Evolutionary conservation across 2,113 vertebrate genomes (phyloP).

Genomic region (Callaeas wilsoni): DNA sequence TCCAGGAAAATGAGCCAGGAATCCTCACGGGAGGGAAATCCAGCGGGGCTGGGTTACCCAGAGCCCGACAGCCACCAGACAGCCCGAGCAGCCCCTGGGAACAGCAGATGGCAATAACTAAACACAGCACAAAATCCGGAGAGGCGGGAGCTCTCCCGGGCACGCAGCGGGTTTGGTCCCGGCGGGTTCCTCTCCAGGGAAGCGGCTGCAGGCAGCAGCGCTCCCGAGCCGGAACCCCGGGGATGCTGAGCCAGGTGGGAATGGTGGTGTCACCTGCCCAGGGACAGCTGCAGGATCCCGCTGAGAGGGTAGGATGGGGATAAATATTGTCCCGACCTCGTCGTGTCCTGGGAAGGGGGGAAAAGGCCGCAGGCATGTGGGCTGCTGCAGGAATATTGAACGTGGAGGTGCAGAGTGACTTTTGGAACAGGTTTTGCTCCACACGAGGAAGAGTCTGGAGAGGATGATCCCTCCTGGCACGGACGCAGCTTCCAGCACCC

Average conservation of each 20-base stretch:
- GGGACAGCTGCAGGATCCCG: neutral
- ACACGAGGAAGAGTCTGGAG: fast-evolving
- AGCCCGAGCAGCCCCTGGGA: neutral
- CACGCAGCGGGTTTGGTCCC: neutral
- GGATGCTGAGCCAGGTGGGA: neutral
- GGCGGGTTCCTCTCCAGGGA: neutral
- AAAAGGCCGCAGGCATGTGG: neutral
- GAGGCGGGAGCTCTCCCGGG: neutral
- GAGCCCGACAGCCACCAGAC: neutral
- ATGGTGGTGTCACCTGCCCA: neutral
- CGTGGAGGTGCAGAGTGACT: fast-evolving
- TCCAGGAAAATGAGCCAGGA: neutral
- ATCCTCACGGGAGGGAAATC: neutral
- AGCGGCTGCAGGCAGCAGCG: neutral
- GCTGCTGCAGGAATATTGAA: neutral
- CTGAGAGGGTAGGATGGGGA: neutral
- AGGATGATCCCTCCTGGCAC: neutral
- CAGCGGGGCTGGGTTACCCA: neutral
- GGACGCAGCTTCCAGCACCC: neutral
- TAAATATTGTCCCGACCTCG: neutral
- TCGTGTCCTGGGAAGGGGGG: fast-evolving
- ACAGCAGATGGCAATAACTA: constrained; percentile 36
- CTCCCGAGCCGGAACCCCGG: neutral
- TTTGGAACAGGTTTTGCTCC: neutral
- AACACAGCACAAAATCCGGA: neutral